A percentile compares a stretch with the other conserved stretches of the same genome.
phyloP scores from a whole-genome alignment of 1,140 invertebrate species.

The Drosophila nasuta region DNA sequence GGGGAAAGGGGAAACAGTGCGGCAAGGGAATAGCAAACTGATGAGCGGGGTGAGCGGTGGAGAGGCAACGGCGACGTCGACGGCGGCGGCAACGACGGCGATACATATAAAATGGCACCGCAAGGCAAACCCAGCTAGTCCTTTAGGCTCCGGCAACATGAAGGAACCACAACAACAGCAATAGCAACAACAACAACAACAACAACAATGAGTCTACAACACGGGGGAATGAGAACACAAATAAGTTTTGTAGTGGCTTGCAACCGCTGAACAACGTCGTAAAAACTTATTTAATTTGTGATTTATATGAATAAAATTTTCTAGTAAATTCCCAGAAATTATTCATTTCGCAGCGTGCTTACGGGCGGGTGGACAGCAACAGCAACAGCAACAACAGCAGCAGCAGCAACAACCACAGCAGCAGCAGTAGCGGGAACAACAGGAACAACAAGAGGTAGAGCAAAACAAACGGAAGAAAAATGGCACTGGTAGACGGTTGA shows the following conservation, averaged over 20 bases:
- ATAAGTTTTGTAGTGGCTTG: slow-evolving; percentile 77
- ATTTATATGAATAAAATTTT: slow-evolving; percentile 83
- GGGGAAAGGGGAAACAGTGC: too few species aligned
- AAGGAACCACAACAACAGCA: slow-evolving; percentile 13
- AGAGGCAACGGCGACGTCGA: background rate
- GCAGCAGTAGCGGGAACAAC: slow-evolving; percentile 14
- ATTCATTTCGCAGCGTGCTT: slow-evolving; percentile 73
- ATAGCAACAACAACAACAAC: background rate
- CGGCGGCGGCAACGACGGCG: too few species aligned
- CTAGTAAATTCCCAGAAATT: slow-evolving; percentile 80
- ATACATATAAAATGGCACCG: slow-evolving; percentile 44
- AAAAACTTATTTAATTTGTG: slow-evolving; percentile 83
- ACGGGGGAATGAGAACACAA: slow-evolving; percentile 61
- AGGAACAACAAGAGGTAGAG: slow-evolving; percentile 2
- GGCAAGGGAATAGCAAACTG: background rate
- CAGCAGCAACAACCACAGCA: slow-evolving; percentile 11
- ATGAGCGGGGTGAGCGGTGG: background rate
- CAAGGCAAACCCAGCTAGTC: slow-evolving; percentile 38
- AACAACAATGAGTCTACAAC: slow-evolving; percentile 8
- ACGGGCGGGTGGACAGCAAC: slow-evolving; percentile 30
- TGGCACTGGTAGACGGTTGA: slow-evolving; percentile 30
- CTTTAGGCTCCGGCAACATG: slow-evolving; percentile 28
- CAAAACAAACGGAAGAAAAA: slow-evolving; percentile 56
- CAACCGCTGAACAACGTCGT: slow-evolving; percentile 79
- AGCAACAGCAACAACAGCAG: slow-evolving; percentile 15